These are phyloP conservation scores for Gephyroberyx darwinii DNA, from an alignment of 2,797 vertebrate species.

Conservation along the genomic window DNA sequence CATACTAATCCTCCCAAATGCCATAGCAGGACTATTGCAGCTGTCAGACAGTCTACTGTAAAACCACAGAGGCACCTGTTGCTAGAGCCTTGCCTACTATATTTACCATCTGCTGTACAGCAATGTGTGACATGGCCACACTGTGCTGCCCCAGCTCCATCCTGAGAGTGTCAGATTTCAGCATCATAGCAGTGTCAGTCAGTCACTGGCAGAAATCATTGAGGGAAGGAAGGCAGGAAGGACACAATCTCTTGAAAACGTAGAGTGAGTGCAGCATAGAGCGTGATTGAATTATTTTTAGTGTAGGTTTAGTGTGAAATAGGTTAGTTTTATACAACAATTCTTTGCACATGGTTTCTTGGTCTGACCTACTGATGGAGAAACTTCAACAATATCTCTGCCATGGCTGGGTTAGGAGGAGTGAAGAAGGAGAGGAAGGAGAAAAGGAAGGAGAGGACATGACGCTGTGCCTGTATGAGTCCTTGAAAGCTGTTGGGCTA, in stretches of 20 bases:
- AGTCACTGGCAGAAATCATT: slow-evolving; percentile 27
- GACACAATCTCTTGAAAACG: neutral
- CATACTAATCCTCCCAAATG: neutral
- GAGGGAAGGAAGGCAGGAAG: slow-evolving; percentile 17
- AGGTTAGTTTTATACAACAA: neutral
- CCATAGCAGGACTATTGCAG: slow-evolving; percentile 28
- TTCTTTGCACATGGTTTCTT: neutral
- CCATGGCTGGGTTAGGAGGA: slow-evolving; percentile 16
- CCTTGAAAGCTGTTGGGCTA: slow-evolving; percentile 86
- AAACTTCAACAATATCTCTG: slow-evolving; percentile 28
- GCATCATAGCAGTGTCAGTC: slow-evolving; percentile 42
- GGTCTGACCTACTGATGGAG: slow-evolving; percentile 20
- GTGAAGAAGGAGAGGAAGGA: slow-evolving; percentile 16
- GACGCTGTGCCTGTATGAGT: slow-evolving; percentile 87
- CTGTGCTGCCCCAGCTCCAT: slow-evolving; percentile 28
- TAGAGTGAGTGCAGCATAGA: neutral
- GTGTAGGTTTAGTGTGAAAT: neutral
- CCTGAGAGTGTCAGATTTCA: slow-evolving; percentile 68
- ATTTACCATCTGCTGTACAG: slow-evolving; percentile 68
- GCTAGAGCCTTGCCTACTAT: slow-evolving; percentile 60
- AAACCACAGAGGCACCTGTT: slow-evolving; percentile 49
- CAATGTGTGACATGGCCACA: slow-evolving; percentile 59
- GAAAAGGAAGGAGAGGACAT: slow-evolving; percentile 68
- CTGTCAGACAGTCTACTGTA: slow-evolving; percentile 45
- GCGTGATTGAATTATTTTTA: neutral